Conservation (phyloP, 2,797 vertebrate genomes). For the Aulostomus chinensis region DNA sequence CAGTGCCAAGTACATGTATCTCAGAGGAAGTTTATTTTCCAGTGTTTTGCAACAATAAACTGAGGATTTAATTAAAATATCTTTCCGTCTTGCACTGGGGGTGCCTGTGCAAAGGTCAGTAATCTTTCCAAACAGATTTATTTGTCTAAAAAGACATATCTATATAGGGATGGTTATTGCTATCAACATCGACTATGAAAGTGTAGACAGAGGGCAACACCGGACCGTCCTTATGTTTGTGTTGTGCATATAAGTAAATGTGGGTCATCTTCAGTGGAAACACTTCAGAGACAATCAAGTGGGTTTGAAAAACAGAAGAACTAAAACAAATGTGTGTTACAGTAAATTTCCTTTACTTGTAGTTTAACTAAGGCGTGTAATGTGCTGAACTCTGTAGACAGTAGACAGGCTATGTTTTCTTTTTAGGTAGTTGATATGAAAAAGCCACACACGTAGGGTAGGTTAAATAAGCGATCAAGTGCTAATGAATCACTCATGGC, state of each 20-base stretch:
- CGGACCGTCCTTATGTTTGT: conserved; percentile 41
- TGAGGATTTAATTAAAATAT: conserved; percentile 67
- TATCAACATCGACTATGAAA: conserved; percentile 36
- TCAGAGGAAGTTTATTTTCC: conserved; percentile 65
- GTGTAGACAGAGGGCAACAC: conserved; percentile 28
- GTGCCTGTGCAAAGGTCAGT: conserved; percentile 37
- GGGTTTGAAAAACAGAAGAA: conserved; percentile 15
- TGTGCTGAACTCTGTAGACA: conserved; percentile 10
- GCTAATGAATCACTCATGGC: conserved; percentile 52
- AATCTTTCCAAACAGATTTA: conserved; percentile 55
- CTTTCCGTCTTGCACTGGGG: conserved; percentile 1
- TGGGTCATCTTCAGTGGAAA: conserved; percentile 34
- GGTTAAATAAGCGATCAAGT: conserved; percentile 54
- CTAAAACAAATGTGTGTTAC: conserved; percentile 27
- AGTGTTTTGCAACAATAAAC: conserved; percentile 65
- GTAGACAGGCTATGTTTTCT: conserved; percentile 24
- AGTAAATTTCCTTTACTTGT: conserved; percentile 1
- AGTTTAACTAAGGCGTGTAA: conserved; percentile 26
- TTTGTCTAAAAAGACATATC: conserved; percentile 64
- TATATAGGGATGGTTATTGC: conserved; percentile 32
- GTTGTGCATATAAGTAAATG: no score
- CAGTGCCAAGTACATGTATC: conserved; percentile 26
- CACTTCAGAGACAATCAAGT: conserved; percentile 14
- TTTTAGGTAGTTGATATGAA: conserved; percentile 12
- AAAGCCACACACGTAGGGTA: conserved; percentile 23